Base-by-base conservation (phyloP, 2,797 vertebrate species). In the Amphiprion clarkii region DNA sequence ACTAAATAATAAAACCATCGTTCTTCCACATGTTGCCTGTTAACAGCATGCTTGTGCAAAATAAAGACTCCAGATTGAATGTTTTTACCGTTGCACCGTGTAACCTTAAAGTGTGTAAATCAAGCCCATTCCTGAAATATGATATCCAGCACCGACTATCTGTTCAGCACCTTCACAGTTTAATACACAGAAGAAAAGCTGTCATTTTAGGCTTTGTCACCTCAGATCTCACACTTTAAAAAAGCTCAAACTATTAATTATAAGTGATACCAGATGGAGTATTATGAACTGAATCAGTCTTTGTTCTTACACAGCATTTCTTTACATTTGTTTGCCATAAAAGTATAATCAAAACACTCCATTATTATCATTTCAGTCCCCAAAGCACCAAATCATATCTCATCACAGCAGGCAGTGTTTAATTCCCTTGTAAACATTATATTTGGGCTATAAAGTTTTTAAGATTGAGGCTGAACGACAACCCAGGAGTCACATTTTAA, bases 381-480 rank as follows among this genome's bases (percentile, higher is more conserved):
- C 48, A 74, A 73, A 91, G 88, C 89, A 87, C 75, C 79, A 83
- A 73, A 76, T 61, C 42, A 19, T 46, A 61, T 85, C 63, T 75
- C 51, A 71, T 52, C 81, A 84, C 76, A 85, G 65, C 67, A 86
- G 91, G 91, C 88, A 91, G 88, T 90, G 86, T 83, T 88, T 75
- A 52, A 83, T 85, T 84, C 31, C 76, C 54, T 75, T 90, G 90
- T 92, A 90, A 93, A 92, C 88, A 81, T 84, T 63, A 68, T 69
- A 79, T 60, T 60, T 64, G 83, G 78, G 49, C 17, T 53, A 75
- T 53, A 69, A 54, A 17, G 65, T 56, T 36, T 75, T 64, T 19
- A 72, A 81, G 74, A 82, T 58, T 46, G 69, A 81, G 78, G 73
- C 65, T 80, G 68, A 59, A 75, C 27, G 27, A 82, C 44, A 55